Base-by-base conservation (phyloP, 2,888 invertebrate genomes). In the Thymelicus sylvestris region DNA sequence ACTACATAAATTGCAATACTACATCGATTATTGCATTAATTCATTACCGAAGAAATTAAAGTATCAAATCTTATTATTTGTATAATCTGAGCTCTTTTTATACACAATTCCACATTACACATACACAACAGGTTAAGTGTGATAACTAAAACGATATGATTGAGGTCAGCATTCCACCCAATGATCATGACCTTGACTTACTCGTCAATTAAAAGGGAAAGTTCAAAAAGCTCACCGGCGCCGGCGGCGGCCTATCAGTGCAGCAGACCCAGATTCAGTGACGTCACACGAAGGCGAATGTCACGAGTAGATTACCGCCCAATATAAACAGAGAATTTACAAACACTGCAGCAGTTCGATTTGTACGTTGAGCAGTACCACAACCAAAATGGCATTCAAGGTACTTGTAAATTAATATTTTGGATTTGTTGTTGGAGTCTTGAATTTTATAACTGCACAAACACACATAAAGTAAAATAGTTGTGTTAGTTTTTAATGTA, bases 151-250 rank as follows among this genome's bases (percentile, higher is more conserved):
- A 64, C 38, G 19, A 44, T 48, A 15, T 19, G 31, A 19, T 41
- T 66, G 71, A 73, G 69, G 72, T 65, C 73, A 72, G 69, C 75
- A 74, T 77, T 73, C 68, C 68, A 61, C 59, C 73, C 73, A 75
- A 74, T 74, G 76, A 85, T 80, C 84, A 75, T 78, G 86, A 86
- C 90, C 91, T 90, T 89, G 87, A 80, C 78, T 82, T 80, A 81
- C 77, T 78, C 75, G 79, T 83, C 81, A 86, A 86, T 86, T 87
- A 85, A 88, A 89, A 91, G 85, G 84, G 89, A 90, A 91, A 91
- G 91, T 88, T 80, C 77, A 83, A 84, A 83, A 86, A 85, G 84
- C 83, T 87, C 80, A 75, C 82, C 80, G 76, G 77, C 19, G 19
- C 82, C 80, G 76, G 77, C 80, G 76, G 77, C 80, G 76, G 77